Base-by-base conservation (phyloP, 2,888 invertebrate genomes). In the Agonopterix subpropinquella region DNA sequence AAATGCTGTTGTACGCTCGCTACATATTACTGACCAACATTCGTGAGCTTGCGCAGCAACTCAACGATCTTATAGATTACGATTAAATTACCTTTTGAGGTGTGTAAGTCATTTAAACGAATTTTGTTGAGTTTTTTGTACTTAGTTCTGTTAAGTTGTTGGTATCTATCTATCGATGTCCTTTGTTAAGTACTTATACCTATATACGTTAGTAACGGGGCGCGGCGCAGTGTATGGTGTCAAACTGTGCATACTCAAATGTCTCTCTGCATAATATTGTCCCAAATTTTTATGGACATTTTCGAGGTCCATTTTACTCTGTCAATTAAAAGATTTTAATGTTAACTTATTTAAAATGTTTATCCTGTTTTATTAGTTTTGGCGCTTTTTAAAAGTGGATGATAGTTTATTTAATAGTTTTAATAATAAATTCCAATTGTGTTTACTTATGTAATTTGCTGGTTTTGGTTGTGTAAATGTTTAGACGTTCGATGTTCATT, bases 81-180 rank as follows among this genome's bases (percentile, higher is more conserved):
- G 28, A 28, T 28, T 28, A 28, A 28, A 28, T 28, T 28, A 28
- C 28, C 28, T 28, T 46, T 36, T 49, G 44, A 48, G 44, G 53
- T 56, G 61, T 62, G 53, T 61, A 54, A 66, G 72, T 70, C 62
- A 64, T 60, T 65, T 58, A 45, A 49, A 49, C 28, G 45, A 45
- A n/a, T 60, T 67, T 68, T 72, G 75, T 76, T 75, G 67, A 67
- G 58, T 74, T 61, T 75, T 77, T 47, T 76, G 74, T 80, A 80
- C 78, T 80, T 81, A 80, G 72, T 77, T 73, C 67, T 65, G 65
- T 66, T 69, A 66, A 64, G 67, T 72, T 72, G 73, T 74, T 75
- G 67, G 67, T 71, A 64, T 67, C 63, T 65, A 61, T 64, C 64
- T 67, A 64, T 70, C 51, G 71, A 74, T 72, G 65, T 76, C 73